phyloP scores from a whole-genome alignment of 2,888 invertebrate species.

The Cartodere bifasciata region DNA sequence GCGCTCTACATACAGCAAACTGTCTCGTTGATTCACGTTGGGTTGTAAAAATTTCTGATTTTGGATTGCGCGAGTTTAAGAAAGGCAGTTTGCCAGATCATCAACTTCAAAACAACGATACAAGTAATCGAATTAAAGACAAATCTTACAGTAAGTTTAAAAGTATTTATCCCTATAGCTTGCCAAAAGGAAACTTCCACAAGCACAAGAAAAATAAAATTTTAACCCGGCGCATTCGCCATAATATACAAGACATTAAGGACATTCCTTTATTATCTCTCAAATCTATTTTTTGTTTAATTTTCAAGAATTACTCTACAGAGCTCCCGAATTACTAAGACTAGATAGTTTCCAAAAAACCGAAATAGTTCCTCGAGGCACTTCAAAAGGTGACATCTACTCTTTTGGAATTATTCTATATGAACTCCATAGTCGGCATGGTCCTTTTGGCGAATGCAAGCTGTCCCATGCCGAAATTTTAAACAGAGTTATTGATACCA shows the following conservation, averaged over 20 bases:
- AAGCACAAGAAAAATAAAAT: too few relatives aligned
- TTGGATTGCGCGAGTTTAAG: slow-evolving; percentile 79
- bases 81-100: slow-evolving; percentile 54
- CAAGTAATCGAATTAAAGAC: slow-evolving; percentile 44
- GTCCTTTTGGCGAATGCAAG: slow-evolving; percentile 66
- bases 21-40: slow-evolving; percentile 90
- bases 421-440: slow-evolving; percentile 75
- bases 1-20: slow-evolving; percentile 78
- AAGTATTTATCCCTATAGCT: too few relatives aligned
- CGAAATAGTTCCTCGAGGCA: slow-evolving; percentile 35
- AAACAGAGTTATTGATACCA: slow-evolving; percentile 43
- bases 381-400: slow-evolving; percentile 71
- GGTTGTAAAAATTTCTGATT: slow-evolving; percentile 89
- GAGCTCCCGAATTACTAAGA: slow-evolving; percentile 67
- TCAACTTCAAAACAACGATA: slow-evolving; percentile 41
- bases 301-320: slow-evolving; percentile 60
- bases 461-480: slow-evolving; percentile 56
- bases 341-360: slow-evolving; percentile 30
- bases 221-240: too few relatives aligned
- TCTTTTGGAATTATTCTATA: slow-evolving; percentile 81
- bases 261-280: slow-evolving; percentile 1
- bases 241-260: too few relatives aligned
- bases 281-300: slow-evolving; percentile 9
- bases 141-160: slow-evolving; percentile 59
- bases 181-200: too few relatives aligned